Conservation (phyloP, 1,140 invertebrate species). For the Calosoma granatense region DNA sequence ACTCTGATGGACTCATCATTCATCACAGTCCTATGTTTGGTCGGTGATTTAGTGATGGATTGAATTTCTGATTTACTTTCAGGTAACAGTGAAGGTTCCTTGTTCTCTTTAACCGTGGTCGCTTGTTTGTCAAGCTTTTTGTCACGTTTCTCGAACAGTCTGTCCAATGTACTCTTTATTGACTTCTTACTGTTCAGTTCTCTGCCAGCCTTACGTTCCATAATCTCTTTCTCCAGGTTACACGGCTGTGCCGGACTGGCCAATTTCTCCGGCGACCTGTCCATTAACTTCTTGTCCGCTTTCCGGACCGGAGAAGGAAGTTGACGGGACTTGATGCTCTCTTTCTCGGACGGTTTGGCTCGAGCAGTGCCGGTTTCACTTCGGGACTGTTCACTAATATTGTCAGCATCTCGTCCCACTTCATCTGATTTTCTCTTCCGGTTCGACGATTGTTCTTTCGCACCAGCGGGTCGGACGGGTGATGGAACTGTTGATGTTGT, state of each 20-base stretch:
- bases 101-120: slow-evolving; percentile 14
- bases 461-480: slow-evolving; percentile 15
- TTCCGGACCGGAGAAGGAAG: slow-evolving; percentile 56
- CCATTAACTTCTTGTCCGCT: slow-evolving; percentile 49
- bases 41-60: slow-evolving; percentile 17
- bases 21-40: slow-evolving; percentile 12
- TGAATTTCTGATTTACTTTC: slow-evolving; percentile 12
- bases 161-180: slow-evolving; percentile 38
- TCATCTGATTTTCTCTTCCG: slow-evolving; percentile 27
- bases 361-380: slow-evolving; percentile 15
- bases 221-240: slow-evolving; percentile 45
- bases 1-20: not conserved
- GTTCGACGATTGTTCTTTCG: not conserved
- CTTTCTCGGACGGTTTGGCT: slow-evolving; percentile 41
- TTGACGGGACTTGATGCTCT: slow-evolving; percentile 43
- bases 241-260: slow-evolving; percentile 20
- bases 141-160: slow-evolving; percentile 39
- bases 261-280: slow-evolving; percentile 9
- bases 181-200: slow-evolving; percentile 35
- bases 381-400: slow-evolving; percentile 6
- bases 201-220: slow-evolving; percentile 40
- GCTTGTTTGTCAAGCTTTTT: slow-evolving; percentile 25
- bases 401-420: no score
- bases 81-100: slow-evolving; percentile 20
- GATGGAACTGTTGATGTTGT: slow-evolving; percentile 24